These are phyloP conservation scores for Drosophila ustulata DNA, from an alignment of 2,888 invertebrate genomes.

Conservation along the genomic window DNA sequence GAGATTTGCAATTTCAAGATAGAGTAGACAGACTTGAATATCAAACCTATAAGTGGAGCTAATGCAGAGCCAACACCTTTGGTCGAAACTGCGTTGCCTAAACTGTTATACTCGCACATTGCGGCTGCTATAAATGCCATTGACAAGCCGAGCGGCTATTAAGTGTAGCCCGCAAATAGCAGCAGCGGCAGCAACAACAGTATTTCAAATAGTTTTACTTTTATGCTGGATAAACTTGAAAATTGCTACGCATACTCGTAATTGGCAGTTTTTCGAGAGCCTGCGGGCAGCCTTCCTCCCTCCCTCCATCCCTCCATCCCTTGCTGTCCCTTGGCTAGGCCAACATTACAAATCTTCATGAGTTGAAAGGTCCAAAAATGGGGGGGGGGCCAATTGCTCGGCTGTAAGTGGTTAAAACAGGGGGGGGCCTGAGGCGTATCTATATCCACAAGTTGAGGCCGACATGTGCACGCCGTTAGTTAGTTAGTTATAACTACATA, in stretches of 20 bases:
- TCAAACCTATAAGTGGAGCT: neutral
- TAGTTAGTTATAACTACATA: constrained; percentile 78
- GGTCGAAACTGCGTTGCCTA: neutral
- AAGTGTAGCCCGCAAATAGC: constrained; percentile 17
- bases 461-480: constrained; percentile 73
- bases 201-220: constrained; percentile 50
- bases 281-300: constrained; percentile 10
- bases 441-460: constrained; percentile 33
- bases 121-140: constrained; percentile 2
- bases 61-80: neutral
- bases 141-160: constrained; percentile 4
- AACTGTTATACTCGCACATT: constrained; percentile 4
- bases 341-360: constrained; percentile 46
- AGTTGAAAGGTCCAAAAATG: constrained; percentile 34
- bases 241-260: constrained; percentile 61
- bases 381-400: neutral
- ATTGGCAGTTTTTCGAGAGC: constrained; percentile 63
- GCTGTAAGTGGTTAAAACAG: neutral
- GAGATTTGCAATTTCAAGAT: too few relatives aligned
- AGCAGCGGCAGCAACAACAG: constrained; percentile 6
- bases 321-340: neutral
- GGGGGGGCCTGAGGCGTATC: neutral
- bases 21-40: neutral
- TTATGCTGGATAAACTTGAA: constrained; percentile 44
- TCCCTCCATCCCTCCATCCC: neutral